Percentiles rank a stretch among this genome's conserved stretches.
These are phyloP conservation scores for Siniperca scherzeri DNA, from an alignment of 2,797 vertebrate genomes.

Conservation along the genomic window DNA sequence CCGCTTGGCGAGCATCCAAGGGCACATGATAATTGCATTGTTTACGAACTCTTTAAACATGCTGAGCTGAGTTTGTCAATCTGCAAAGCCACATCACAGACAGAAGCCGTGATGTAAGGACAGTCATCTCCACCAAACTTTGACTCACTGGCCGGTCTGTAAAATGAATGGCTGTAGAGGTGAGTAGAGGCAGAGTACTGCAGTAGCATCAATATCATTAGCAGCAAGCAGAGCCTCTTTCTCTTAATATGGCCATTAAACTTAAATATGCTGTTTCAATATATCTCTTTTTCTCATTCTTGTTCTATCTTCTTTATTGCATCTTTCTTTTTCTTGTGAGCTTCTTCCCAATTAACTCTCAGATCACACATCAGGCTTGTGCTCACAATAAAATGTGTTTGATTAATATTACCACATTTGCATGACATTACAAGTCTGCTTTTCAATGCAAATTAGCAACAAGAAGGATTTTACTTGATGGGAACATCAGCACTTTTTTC, in stretches of 20 bases:
- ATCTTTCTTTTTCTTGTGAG: conserved; percentile 16
- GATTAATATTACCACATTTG: conserved; percentile 33
- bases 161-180: conserved; percentile 52
- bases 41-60: conserved; percentile 36
- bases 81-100: conserved; percentile 14
- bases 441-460: conserved; percentile 5
- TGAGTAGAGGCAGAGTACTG: conserved; percentile 52
- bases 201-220: conserved; percentile 65
- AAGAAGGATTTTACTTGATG: neutral
- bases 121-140: conserved; percentile 41
- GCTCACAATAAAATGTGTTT: conserved; percentile 28
- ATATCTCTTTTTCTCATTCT: neutral
- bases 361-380: conserved; percentile 23
- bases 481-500: neutral
- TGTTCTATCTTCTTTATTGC: conserved; percentile 7
- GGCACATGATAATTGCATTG: conserved; percentile 7
- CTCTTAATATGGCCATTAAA: conserved; percentile 44
- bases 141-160: conserved; percentile 49
- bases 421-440: conserved; percentile 9
- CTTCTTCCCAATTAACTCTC: conserved; percentile 35
- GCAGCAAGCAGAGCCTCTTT: conserved; percentile 28
- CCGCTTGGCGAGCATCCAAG: conserved; percentile 3
- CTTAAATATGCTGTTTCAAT: conserved; percentile 23
- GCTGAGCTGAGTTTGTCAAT: conserved; percentile 26
- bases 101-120: conserved; percentile 39